These are phyloP conservation scores for Orcinus orca DNA, from an alignment of 2,113 vertebrate genomes.

Conservation along the genomic window DNA sequence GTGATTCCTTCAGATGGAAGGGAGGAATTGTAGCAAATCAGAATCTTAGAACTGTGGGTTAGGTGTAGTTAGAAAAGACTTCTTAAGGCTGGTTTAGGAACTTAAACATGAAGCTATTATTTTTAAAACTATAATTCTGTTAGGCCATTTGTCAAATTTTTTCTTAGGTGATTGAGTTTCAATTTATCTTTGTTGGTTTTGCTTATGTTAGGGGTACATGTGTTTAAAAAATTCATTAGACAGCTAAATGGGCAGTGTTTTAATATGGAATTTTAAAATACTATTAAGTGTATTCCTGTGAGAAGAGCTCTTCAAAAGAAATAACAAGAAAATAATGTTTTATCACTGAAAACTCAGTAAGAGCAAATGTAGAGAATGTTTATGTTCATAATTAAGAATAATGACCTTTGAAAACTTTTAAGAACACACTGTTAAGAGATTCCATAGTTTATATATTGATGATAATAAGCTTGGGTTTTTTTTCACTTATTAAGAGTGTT, in stretches of 20 bases:
- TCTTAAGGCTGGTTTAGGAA: background rate
- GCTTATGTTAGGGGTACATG: background rate
- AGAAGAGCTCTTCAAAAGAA: background rate
- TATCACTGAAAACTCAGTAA: background rate
- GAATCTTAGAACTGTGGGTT: background rate
- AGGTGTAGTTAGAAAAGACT: background rate
- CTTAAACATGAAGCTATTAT: background rate
- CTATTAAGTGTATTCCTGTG: background rate
- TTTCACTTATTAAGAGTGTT: background rate
- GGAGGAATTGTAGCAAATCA: background rate
- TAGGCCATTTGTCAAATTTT: background rate
- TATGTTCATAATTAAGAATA: background rate
- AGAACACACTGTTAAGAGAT: background rate
- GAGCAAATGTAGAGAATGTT: background rate
- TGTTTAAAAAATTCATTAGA: background rate
- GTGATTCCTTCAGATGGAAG: background rate
- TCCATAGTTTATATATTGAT: background rate
- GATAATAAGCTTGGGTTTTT: background rate
- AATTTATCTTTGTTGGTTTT: constrained; percentile 17
- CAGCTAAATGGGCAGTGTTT: constrained; percentile 1
- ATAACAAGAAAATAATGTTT: constrained; percentile 25
- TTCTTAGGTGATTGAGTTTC: background rate
- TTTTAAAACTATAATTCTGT: constrained; percentile 12
- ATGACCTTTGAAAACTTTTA: background rate
- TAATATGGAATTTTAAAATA: constrained; percentile 41